Base-by-base conservation (phyloP, 2,113 vertebrate species). In the Cyanocitta stelleri region DNA sequence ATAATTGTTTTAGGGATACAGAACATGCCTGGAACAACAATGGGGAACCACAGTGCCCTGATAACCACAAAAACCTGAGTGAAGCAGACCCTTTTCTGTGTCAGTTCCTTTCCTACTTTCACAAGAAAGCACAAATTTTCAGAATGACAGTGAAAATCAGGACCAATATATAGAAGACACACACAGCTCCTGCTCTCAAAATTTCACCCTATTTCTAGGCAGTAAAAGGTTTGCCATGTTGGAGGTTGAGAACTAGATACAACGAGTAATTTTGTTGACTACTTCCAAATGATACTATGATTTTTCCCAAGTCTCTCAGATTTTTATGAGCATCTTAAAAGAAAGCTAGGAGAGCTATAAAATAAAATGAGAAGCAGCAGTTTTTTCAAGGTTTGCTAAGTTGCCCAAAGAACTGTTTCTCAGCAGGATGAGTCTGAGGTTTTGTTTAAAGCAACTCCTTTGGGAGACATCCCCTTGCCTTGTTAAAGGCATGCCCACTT, bases 11-110 rank as follows among this genome's bases (percentile, higher is more conserved):
- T n/a, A 63, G 49, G 23, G 13, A 72, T 49, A 59, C 3, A 91
- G 56, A 78, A 49, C 30, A 43, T 14, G 33, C 8, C 33, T 63
- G 26, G 43, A 89, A 32, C 32, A 89, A 71, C 0, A 2, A 48
- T 4, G 24, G 22, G 20, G 37, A 82, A 64, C 6, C 0, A 0
- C 3, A 6, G 37, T 14, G 18, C 7, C 19, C 41, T 26, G 15
- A 55, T 8, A 87, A 75, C 20, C 29, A 46, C 1, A 5, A 72
- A 89, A 94, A 7, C 14, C 7, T 41, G 16, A 61, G 13, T 13
- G 73, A 73, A 3, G 32, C 22, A 66, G 68, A 73, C 6, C 16
- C 10, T 69, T 32, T 69, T 37, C 43, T 49, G 27, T 18, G 58
- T 21, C 1, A 8, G 55, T 43, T 83, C 30, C 39, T 88, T 79